Base-by-base conservation (phyloP, 2,888 invertebrate species). In the Electrophaes corylata region DNA sequence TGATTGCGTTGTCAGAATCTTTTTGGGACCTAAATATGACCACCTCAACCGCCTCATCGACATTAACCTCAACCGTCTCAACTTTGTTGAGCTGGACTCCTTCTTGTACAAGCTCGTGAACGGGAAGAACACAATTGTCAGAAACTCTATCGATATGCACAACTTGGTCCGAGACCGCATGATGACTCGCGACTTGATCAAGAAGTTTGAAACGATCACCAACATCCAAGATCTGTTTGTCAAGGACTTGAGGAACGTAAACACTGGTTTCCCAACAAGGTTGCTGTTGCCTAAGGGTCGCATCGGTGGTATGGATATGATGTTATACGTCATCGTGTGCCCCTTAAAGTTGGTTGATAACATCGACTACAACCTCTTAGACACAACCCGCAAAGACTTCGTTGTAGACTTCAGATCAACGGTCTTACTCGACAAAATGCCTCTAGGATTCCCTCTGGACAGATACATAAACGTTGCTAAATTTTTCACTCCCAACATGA, bases 201-300 rank as follows among this genome's bases (percentile, higher is more conserved):
- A 94, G 71, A 93, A 93, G 71, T 84, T 96, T 18, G 92, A 94
- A 65, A 77, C 90, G 11, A 93, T 94, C 45, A 82, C 79, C 20
- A 88, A 84, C 62, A 71, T 86, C 52, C 81, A 77, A 46, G 86
- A 89, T 47, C 49, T 88, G 18, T 63, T 83, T 1, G 19, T 69
- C 0, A 88, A 84, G 67, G 88, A 88, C 58, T 63, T 90, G 33
- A 89, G 75, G 54, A 90, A 91, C 72, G 83, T 88, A 64, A 88
- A 94, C 72, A 94, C 93, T 62, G 94, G 94, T 47, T 95, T 95
- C 92, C 96, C 96, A 1, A 91, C 93, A 19, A 94, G 95, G 69
- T 87, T 96, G 41, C 78, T 96, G 39, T 85, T 96, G 49, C 96
- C 96, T 43, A 95, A 91, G 72, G 96, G 96, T 76, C 93, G 82